phyloP scores from a whole-genome alignment of 2,888 invertebrate species.

The Blera fallax region DNA sequence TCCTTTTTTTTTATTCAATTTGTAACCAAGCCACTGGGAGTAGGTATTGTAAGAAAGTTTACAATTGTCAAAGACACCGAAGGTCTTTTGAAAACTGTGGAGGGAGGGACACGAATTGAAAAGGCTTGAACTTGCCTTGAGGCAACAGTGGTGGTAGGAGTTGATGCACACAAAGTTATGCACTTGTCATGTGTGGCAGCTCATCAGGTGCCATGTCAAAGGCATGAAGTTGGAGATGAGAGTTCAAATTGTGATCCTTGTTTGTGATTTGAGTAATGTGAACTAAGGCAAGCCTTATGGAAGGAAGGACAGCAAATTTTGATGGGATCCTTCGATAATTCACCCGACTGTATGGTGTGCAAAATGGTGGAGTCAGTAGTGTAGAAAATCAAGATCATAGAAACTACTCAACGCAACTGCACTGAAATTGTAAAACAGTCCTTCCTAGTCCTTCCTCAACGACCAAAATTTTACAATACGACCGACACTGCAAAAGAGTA shows the following conservation, averaged over 20 bases:
- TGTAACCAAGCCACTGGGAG: slow-evolving; percentile 52
- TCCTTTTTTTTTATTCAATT: slow-evolving; percentile 51
- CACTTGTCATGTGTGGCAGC: slow-evolving; percentile 34
- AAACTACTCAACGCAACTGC: too few relatives aligned
- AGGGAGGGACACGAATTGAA: not conserved
- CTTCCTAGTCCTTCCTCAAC: not conserved
- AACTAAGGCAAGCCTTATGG: too few relatives aligned
- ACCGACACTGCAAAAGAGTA: not conserved
- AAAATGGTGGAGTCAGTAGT: too few relatives aligned
- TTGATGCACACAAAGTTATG: not conserved
- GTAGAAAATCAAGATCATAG: too few relatives aligned
- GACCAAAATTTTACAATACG: not conserved
- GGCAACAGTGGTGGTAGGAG: not conserved
- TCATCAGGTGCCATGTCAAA: slow-evolving; percentile 30
- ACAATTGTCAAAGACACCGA: slow-evolving; percentile 58
- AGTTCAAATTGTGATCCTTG: not conserved
- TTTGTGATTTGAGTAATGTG: too few relatives aligned
- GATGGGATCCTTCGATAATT: too few relatives aligned
- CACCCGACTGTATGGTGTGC: too few relatives aligned
- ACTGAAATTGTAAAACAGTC: too few relatives aligned
- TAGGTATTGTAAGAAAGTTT: slow-evolving; percentile 9
- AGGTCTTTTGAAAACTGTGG: not conserved
- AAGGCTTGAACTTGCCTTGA: slow-evolving; percentile 16
- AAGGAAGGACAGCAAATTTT: too few relatives aligned
- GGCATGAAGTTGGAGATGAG: not conserved